Evolutionary conservation across 2,113 vertebrate genomes (phyloP).

Genomic region (Oryzias curvinotus): DNA sequence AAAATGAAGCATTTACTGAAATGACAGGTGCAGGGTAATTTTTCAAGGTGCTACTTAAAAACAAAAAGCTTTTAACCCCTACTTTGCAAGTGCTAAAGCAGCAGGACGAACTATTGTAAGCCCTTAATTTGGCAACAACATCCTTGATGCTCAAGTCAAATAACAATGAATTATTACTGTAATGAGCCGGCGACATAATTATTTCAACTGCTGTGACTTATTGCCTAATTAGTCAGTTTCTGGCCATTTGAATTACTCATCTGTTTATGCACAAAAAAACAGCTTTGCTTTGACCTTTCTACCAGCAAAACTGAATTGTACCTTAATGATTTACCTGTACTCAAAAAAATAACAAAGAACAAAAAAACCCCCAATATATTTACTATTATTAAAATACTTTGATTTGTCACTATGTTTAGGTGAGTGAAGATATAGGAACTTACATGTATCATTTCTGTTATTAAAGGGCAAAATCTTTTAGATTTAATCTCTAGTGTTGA

Average conservation of each 20-base stretch:
- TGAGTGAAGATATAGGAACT: too few species aligned
- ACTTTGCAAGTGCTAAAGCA: slow-evolving; percentile 12
- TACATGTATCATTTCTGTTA: too few species aligned
- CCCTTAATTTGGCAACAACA: slow-evolving; percentile 27
- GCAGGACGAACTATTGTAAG: slow-evolving; percentile 36
- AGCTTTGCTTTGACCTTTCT: slow-evolving; percentile 4
- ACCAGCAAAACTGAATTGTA: background rate
- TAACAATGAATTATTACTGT: slow-evolving; percentile 23
- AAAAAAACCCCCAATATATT: too few species aligned
- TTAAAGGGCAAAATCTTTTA: too few species aligned
- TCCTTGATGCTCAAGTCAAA: slow-evolving; percentile 23
- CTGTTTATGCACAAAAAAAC: slow-evolving; percentile 5
- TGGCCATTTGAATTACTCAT: slow-evolving; percentile 5
- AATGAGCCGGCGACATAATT: slow-evolving; percentile 19
- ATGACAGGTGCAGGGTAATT: background rate
- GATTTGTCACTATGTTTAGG: too few species aligned
- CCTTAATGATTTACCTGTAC: background rate
- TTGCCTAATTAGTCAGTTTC: slow-evolving; percentile 19
- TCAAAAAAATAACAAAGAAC: too few species aligned
- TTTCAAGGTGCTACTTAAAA: slow-evolving; percentile 5
- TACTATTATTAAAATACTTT: too few species aligned
- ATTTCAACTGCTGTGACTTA: slow-evolving; percentile 24
- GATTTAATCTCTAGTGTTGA: too few species aligned
- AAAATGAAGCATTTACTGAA: background rate
- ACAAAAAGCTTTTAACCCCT: slow-evolving; percentile 14